A percentile compares a stretch with the other conserved stretches of the same genome.
Evolutionary conservation across 2,888 invertebrate genomes (phyloP).

Genomic region (Nymphalis polychloros): DNA sequence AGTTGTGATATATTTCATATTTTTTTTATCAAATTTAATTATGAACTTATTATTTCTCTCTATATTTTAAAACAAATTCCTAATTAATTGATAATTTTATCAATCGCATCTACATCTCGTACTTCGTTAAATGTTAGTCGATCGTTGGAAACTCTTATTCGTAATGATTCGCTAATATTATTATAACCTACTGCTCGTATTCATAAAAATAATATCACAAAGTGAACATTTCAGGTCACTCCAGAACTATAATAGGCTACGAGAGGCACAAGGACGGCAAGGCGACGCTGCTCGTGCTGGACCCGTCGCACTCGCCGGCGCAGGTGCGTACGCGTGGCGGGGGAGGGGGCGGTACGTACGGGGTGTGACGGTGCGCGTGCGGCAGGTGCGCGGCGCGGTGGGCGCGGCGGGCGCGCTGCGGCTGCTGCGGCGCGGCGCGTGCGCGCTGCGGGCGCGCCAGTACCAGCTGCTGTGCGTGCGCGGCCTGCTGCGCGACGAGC

Average conservation of each 20-base stretch:
- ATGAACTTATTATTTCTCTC: no score
- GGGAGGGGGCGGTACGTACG: slow-evolving; percentile 78
- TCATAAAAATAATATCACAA: background rate
- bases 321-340: slow-evolving; percentile 76
- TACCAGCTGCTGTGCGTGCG: slow-evolving; percentile 92
- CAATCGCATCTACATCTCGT: no score
- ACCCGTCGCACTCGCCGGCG: slow-evolving; percentile 91
- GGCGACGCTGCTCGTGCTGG: slow-evolving; percentile 87
- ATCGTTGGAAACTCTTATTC: no score
- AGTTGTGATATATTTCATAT: no score
- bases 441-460: slow-evolving; percentile 90
- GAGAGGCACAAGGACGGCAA: slow-evolving; percentile 83
- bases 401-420: slow-evolving; percentile 55
- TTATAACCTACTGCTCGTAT: no score
- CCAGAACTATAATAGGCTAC: slow-evolving; percentile 93
- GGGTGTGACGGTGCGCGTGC: slow-evolving; percentile 88
- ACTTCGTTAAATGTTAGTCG: no score
- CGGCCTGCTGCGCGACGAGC: slow-evolving; percentile 87
- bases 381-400: slow-evolving; percentile 61
- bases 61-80: no score
- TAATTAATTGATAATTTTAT: no score
- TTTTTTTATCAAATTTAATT: no score
- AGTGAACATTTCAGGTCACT: slow-evolving; percentile 86
- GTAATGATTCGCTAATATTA: no score
- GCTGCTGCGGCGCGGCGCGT: slow-evolving; percentile 86